Percentiles rank a stretch among this genome's conserved stretches.
phyloP scores from a whole-genome alignment of 1,140 invertebrate genomes.

The Brevipalpus yothersi region DNA sequence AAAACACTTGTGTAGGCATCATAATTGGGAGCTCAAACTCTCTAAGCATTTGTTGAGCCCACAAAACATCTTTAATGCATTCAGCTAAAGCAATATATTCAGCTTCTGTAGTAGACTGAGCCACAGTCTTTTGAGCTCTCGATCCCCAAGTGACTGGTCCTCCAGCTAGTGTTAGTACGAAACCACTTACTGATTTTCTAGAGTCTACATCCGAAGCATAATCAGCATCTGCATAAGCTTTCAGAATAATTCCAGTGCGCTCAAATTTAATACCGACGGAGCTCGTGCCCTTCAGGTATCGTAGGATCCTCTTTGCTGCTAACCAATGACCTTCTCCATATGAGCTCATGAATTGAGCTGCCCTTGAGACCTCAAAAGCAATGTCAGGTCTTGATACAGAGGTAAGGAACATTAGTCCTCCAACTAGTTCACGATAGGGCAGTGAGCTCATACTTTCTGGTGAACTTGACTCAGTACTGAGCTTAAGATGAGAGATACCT shows the following conservation, averaged over 20 bases:
- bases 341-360: constrained; percentile 8
- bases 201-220: constrained; percentile 13
- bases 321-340: constrained; percentile 12
- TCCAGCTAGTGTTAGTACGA: neutral
- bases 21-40: neutral
- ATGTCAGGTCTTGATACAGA: constrained; percentile 12
- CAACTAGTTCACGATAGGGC: constrained; percentile 7
- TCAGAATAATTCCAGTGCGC: no score
- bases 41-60: neutral
- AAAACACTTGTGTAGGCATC: neutral
- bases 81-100: constrained; percentile 2
- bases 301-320: constrained; percentile 13
- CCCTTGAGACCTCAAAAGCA: constrained; percentile 8
- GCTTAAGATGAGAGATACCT: no score
- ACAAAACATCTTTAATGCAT: constrained; percentile 3
- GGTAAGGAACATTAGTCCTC: constrained; percentile 5
- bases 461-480: no score
- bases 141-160: constrained; percentile 3
- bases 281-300: constrained; percentile 15
- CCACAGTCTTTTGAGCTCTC: neutral
- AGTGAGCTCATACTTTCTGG: no score
- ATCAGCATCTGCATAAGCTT: no score
- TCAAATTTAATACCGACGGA: constrained; percentile 11
- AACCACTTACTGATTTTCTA: constrained; percentile 6
- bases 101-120: constrained; percentile 7